phyloP scores from a whole-genome alignment of 1,140 invertebrate species.

The Drosophila mayri region DNA sequence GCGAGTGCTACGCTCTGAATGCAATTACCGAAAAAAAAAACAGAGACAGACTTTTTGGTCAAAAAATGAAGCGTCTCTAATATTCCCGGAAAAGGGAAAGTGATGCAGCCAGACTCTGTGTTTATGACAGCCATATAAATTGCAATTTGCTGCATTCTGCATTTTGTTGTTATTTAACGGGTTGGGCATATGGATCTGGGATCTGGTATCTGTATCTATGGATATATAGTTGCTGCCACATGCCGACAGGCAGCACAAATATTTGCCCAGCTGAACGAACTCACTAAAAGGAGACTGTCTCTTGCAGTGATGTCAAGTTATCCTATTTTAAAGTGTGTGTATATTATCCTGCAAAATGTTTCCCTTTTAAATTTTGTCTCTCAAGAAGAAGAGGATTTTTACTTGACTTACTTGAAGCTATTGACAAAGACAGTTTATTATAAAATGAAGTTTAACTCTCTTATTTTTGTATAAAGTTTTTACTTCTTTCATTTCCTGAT shows the following conservation, averaged over 20 bases:
- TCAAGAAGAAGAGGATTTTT: not conserved
- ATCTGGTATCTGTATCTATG: constrained; percentile 14
- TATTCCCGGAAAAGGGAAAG: constrained; percentile 76
- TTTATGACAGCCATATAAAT: constrained; percentile 81
- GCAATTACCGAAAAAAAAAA: constrained; percentile 59
- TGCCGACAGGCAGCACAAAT: constrained; percentile 70
- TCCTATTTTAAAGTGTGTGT: too few species aligned
- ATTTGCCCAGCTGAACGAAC: constrained; percentile 58
- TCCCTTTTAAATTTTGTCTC: not conserved
- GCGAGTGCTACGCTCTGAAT: constrained; percentile 69
- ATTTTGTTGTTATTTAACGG: constrained; percentile 51
- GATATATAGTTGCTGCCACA: constrained; percentile 53
- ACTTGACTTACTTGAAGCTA: not conserved
- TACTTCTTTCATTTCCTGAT: too few species aligned
- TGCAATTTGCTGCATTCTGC: constrained; percentile 71
- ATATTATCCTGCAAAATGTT: not conserved
- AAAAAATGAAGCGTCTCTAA: constrained; percentile 75
- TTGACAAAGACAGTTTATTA: not conserved
- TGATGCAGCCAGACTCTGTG: constrained; percentile 42
- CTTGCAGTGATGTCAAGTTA: not conserved
- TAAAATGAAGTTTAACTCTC: not conserved
- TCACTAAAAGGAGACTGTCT: constrained; percentile 24
- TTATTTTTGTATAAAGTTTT: not conserved
- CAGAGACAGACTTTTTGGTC: constrained; percentile 38
- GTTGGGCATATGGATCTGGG: constrained; percentile 44